Conservation (phyloP, 2,888 invertebrate species). For the Ceramica pisi region DNA sequence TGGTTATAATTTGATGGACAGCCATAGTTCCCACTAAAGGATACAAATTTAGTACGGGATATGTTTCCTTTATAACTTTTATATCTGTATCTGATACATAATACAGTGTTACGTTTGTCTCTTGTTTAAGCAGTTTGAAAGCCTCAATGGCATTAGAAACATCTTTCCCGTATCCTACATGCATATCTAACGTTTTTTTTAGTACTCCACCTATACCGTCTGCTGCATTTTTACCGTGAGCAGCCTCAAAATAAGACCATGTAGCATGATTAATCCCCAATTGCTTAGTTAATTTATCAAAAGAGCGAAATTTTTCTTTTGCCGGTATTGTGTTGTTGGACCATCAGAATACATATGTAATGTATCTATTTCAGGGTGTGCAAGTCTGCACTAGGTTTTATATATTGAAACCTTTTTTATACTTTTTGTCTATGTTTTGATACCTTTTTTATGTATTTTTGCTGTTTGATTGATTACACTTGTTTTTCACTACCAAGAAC, state of each 20-base stretch:
- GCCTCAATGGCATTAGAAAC: slow-evolving; percentile 37
- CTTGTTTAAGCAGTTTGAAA: slow-evolving; percentile 35
- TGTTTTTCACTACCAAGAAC: no score
- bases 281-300: slow-evolving; percentile 8
- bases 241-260: slow-evolving; percentile 47
- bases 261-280: slow-evolving; percentile 35
- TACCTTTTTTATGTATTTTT: no score
- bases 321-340: slow-evolving; percentile 43
- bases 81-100: slow-evolving; percentile 16
- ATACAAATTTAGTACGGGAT: no score
- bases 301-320: slow-evolving; percentile 37
- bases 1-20: no score
- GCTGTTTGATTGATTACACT: no score
- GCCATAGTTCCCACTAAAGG: no score
- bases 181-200: slow-evolving; percentile 38
- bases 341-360: slow-evolving; percentile 32
- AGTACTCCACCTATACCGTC: slow-evolving; percentile 43
- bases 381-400: no score
- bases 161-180: slow-evolving; percentile 38
- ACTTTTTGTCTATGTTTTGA: no score
- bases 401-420: no score
- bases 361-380: slow-evolving; percentile 35
- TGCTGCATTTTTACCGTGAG: slow-evolving; percentile 43
- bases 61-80: no score
- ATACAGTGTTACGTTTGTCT: slow-evolving; percentile 17